Evolutionary conservation across 1,140 invertebrate species (phyloP).

Genomic region (Littorina saxatilis): DNA sequence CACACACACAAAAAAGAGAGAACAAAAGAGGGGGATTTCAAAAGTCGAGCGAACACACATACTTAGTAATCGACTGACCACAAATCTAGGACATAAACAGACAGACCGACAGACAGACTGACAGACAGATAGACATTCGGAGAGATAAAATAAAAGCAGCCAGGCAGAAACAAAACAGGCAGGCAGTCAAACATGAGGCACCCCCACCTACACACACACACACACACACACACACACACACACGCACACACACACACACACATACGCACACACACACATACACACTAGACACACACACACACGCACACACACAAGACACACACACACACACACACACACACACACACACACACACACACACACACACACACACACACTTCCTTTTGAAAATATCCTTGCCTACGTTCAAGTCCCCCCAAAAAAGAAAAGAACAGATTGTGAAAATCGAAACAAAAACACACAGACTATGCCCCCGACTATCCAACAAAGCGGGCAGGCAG

Average conservation of each 20-base stretch:
- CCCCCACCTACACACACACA: constrained; percentile 24
- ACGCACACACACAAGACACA: constrained; percentile 7
- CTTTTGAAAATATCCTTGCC: too few relatives aligned
- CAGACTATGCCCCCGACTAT: too few relatives aligned
- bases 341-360: constrained; percentile 15
- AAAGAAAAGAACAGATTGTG: too few relatives aligned
- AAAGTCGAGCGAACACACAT: too few relatives aligned
- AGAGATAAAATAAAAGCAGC: neutral
- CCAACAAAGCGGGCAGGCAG: too few relatives aligned
- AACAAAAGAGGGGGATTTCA: too few relatives aligned
- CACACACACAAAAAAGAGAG: too few relatives aligned
- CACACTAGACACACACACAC: constrained; percentile 10
- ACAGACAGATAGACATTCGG: constrained; percentile 22
- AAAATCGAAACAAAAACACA: neutral
- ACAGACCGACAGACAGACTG: constrained; percentile 26
- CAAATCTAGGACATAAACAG: neutral
- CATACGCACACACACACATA: constrained; percentile 8
- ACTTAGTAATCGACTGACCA: too few relatives aligned
- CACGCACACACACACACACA: constrained; percentile 21
- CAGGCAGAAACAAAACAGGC: constrained; percentile 17
- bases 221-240: constrained; percentile 28
- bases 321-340: constrained; percentile 8
- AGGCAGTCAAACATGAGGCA: neutral
- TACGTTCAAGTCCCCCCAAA: too few relatives aligned
- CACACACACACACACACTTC: neutral